Conservation (phyloP, 2,797 vertebrate genomes). For the Clarias fuscus region DNA sequence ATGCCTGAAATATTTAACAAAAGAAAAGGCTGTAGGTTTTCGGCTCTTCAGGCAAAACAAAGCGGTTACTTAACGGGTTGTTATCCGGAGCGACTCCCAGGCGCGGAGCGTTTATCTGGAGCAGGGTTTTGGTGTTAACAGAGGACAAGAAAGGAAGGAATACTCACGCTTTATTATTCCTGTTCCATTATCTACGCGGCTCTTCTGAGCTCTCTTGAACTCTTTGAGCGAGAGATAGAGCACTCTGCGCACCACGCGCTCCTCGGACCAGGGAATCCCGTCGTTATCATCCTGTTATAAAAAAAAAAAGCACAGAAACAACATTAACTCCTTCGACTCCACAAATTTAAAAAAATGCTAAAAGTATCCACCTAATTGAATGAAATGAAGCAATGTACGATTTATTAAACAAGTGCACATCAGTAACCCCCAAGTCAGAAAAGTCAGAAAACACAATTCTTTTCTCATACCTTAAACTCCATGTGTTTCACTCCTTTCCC, state of each 20-base stretch:
- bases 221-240: constrained; percentile 89
- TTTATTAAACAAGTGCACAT: too few relatives aligned
- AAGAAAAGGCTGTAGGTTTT: neutral
- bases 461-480: too few relatives aligned
- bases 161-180: constrained; percentile 56
- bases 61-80: neutral
- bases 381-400: too few relatives aligned
- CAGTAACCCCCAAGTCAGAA: too few relatives aligned
- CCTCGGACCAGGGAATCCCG: constrained; percentile 90
- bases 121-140: neutral
- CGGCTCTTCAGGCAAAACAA: neutral
- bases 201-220: constrained; percentile 86
- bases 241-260: constrained; percentile 87
- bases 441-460: too few relatives aligned
- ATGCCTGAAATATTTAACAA: too few relatives aligned
- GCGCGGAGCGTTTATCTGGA: neutral
- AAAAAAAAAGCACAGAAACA: constrained; percentile 3
- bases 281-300: constrained; percentile 84
- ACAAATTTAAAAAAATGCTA: neutral
- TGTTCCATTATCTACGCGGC: constrained; percentile 55
- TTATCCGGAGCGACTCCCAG: neutral
- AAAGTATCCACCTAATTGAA: neutral
- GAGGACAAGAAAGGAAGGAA: neutral
- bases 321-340: neutral
- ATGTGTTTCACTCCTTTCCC: too few relatives aligned